Conservation (phyloP, 1,140 invertebrate genomes). For the Myzus persicae region DNA sequence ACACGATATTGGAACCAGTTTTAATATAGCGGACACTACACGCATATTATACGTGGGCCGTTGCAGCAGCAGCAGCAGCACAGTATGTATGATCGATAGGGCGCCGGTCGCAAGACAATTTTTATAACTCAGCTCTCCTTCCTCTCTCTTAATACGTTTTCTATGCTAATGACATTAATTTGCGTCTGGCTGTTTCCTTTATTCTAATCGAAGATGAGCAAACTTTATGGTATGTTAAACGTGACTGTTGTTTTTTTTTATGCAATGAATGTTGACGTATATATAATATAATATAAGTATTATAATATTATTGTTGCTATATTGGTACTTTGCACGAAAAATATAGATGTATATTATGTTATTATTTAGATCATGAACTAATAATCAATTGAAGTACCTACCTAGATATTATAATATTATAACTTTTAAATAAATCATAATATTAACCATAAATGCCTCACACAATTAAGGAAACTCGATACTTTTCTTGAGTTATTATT, state of each 20-base stretch:
- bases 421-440: slow-evolving; percentile 14
- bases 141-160: neutral
- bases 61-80: neutral
- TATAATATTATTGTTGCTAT: neutral
- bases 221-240: neutral
- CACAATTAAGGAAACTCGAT: neutral
- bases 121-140: neutral
- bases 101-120: slow-evolving; percentile 38
- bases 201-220: neutral
- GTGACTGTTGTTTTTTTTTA: neutral
- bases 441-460: neutral
- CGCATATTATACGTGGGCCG: slow-evolving; percentile 23
- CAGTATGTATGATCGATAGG: slow-evolving; percentile 26
- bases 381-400: neutral
- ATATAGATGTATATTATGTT: neutral
- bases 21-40: neutral
- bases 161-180: slow-evolving; percentile 38
- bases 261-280: neutral
- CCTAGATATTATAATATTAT: neutral
- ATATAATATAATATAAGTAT: neutral
- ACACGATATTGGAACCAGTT: slow-evolving; percentile 54
- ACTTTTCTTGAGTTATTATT: neutral
- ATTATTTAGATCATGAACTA: neutral
- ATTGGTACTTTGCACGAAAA: neutral
- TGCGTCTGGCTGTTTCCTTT: neutral